A percentile compares a stretch with the other conserved stretches of the same genome.
Conservation (phyloP, 2,797 vertebrate genomes). For the Delichon dasypus region DNA sequence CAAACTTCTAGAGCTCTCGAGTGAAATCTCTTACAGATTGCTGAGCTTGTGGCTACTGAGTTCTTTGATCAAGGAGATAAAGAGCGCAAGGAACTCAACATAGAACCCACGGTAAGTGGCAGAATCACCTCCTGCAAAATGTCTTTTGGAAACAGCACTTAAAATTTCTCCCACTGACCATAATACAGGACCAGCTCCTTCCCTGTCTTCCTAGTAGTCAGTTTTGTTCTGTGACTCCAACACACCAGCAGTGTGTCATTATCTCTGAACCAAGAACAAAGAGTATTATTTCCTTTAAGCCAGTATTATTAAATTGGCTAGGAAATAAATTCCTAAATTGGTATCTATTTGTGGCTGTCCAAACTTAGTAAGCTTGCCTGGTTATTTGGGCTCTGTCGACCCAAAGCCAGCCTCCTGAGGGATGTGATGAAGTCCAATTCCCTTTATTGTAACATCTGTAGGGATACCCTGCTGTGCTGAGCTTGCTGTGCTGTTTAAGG, state of each 20-base stretch:
- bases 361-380: neutral
- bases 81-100: constrained; percentile 92
- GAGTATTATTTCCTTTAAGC: neutral
- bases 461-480: neutral
- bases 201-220: neutral
- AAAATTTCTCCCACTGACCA: neutral
- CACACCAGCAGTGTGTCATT: neutral
- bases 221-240: neutral
- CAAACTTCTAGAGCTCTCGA: neutral
- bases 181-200: neutral
- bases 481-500: neutral
- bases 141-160: neutral
- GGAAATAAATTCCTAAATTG: neutral
- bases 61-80: constrained; percentile 99
- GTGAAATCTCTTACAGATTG: constrained; percentile 81
- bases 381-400: neutral
- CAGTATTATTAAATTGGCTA: neutral
- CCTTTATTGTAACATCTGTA: neutral
- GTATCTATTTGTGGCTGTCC: neutral
- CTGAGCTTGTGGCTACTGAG: constrained; percentile 94
- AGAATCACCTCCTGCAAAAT: neutral
- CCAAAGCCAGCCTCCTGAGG: neutral
- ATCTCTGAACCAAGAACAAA: neutral
- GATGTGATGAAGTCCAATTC: neutral
- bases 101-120: constrained; percentile 90